phyloP scores from a whole-genome alignment of 2,797 vertebrate species.

The Cirrhinus mrigala region DNA sequence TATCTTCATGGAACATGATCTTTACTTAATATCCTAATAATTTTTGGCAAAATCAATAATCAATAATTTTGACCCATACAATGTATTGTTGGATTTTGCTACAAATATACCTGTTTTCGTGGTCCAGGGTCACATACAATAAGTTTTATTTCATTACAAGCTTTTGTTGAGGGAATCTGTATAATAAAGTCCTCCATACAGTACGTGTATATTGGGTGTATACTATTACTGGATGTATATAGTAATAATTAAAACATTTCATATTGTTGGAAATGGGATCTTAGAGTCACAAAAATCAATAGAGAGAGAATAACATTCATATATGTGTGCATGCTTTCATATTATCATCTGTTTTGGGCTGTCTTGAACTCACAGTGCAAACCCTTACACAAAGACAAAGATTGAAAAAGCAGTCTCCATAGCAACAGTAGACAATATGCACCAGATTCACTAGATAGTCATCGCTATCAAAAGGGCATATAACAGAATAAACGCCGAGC shows the following conservation, averaged over 20 bases:
- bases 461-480: slow-evolving; percentile 40
- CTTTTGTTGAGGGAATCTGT: not conserved
- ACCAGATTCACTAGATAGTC: slow-evolving; percentile 32
- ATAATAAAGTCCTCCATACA: not conserved
- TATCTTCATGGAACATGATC: too few species aligned
- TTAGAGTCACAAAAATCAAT: not conserved
- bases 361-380: slow-evolving; percentile 1
- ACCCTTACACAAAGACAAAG: slow-evolving; percentile 19
- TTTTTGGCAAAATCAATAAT: too few species aligned
- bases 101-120: too few species aligned
- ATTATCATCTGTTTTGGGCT: slow-evolving; percentile 10
- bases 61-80: too few species aligned
- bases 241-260: not conserved
- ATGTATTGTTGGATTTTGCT: too few species aligned
- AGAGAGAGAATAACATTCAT: not conserved
- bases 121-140: too few species aligned
- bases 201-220: not conserved
- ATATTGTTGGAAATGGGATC: not conserved
- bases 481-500: not conserved
- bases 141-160: too few species aligned
- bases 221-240: not conserved
- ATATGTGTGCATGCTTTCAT: not conserved
- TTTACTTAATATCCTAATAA: too few species aligned
- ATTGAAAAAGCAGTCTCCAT: slow-evolving; percentile 46
- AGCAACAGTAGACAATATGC: slow-evolving; percentile 46